phyloP scores from a whole-genome alignment of 2,113 vertebrate genomes.

The Sula dactylatra region DNA sequence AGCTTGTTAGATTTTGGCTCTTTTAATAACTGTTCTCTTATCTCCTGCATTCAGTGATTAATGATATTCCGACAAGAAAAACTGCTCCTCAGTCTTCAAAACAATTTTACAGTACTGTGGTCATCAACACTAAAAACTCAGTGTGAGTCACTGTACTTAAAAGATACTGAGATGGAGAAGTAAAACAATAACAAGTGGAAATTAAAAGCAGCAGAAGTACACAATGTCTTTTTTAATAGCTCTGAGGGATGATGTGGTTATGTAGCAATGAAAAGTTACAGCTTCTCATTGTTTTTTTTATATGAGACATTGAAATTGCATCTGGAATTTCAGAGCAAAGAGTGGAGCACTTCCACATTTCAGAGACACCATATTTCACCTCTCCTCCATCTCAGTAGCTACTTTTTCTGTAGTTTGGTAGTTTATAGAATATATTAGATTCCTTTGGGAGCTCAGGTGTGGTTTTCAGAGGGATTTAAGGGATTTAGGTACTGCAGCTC shows the following conservation, averaged over 20 bases:
- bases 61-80: neutral
- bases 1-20: neutral
- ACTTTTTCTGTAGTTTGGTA: neutral
- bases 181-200: conserved; percentile 23
- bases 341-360: neutral
- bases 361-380: neutral
- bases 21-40: neutral
- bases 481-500: neutral
- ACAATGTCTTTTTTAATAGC: neutral
- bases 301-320: neutral
- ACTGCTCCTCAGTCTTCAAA: neutral
- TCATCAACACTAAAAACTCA: neutral
- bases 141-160: neutral
- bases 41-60: neutral
- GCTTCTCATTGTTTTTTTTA: conserved; percentile 17
- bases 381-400: neutral
- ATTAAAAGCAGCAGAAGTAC: conserved; percentile 4
- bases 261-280: conserved; percentile 28
- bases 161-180: neutral
- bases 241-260: neutral
- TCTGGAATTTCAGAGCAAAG: neutral
- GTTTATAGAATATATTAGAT: neutral
- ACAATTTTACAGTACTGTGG: neutral
- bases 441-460: neutral
- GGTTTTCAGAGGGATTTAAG: neutral